phyloP scores from a whole-genome alignment of 1,140 invertebrate genomes.

The Pentalonia nigronervosa region DNA sequence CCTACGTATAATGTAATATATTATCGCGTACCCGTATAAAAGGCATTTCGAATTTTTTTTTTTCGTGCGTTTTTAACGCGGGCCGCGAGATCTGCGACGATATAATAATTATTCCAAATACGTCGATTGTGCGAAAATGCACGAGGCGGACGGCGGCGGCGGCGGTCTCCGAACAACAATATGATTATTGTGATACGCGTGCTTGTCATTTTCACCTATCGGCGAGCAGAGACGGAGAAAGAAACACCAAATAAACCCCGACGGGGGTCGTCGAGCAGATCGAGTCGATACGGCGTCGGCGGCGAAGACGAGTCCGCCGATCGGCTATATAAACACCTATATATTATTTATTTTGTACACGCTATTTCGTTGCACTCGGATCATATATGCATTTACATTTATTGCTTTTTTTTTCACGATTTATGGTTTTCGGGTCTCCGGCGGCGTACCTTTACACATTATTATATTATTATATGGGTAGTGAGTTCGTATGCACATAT shows the following conservation, averaged over 20 bases:
- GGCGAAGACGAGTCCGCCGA: not conserved
- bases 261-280: not conserved
- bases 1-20: not conserved
- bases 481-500: too few relatives aligned
- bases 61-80: not conserved
- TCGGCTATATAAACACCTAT: not conserved
- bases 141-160: too few relatives aligned
- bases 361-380: not conserved
- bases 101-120: conserved; percentile 57
- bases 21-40: not conserved
- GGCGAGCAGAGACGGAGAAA: not conserved
- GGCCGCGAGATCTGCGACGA: conserved; percentile 14
- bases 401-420: not conserved
- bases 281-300: not conserved
- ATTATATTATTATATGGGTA: not conserved
- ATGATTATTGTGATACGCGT: not conserved
- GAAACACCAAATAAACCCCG: conserved; percentile 6
- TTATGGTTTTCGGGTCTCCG: not conserved
- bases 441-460: not conserved
- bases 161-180: not conserved
- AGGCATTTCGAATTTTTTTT: not conserved
- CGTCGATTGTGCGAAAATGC: conserved; percentile 45
- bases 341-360: not conserved
- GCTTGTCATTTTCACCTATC: conserved; percentile 26
- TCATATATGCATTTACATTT: not conserved